Evolutionary conservation across 2,888 invertebrate genomes (phyloP).

Genomic region (Polia nebulosa): DNA sequence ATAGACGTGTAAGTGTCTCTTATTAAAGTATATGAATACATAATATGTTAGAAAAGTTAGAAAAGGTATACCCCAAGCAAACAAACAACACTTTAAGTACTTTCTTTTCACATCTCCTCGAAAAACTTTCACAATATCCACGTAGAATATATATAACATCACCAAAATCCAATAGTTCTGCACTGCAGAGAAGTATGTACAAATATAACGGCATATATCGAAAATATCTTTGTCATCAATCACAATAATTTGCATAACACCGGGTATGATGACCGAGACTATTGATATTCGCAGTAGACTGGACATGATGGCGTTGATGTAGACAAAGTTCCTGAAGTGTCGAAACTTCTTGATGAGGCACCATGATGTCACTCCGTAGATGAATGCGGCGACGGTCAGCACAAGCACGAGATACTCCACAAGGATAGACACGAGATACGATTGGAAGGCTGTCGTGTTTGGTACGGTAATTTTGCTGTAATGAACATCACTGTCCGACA

Average conservation of each 20-base stretch:
- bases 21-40: slow-evolving; percentile 37
- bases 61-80: slow-evolving; percentile 54
- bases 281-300: slow-evolving; percentile 42
- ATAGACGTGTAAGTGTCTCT: neutral
- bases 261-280: slow-evolving; percentile 42
- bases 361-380: slow-evolving; percentile 45
- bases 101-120: slow-evolving; percentile 42
- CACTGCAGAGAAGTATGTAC: slow-evolving; percentile 48
- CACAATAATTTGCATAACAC: slow-evolving; percentile 41
- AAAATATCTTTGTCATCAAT: slow-evolving; percentile 43
- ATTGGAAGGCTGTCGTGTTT: slow-evolving; percentile 45
- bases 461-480: slow-evolving; percentile 45
- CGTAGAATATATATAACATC: slow-evolving; percentile 55
- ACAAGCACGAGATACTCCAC: slow-evolving; percentile 44
- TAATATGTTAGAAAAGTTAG: slow-evolving; percentile 39
- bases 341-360: slow-evolving; percentile 45
- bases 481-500: slow-evolving; percentile 51
- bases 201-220: slow-evolving; percentile 49
- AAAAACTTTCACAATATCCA: slow-evolving; percentile 55
- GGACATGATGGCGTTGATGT: slow-evolving; percentile 36
- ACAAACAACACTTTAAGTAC: slow-evolving; percentile 46
- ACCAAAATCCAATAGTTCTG: slow-evolving; percentile 56
- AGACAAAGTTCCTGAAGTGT: slow-evolving; percentile 49
- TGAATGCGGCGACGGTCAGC: slow-evolving; percentile 40
- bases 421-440: slow-evolving; percentile 35